Base-by-base conservation (phyloP, 1,140 invertebrate species). In the Rhagoletis zephyria region DNA sequence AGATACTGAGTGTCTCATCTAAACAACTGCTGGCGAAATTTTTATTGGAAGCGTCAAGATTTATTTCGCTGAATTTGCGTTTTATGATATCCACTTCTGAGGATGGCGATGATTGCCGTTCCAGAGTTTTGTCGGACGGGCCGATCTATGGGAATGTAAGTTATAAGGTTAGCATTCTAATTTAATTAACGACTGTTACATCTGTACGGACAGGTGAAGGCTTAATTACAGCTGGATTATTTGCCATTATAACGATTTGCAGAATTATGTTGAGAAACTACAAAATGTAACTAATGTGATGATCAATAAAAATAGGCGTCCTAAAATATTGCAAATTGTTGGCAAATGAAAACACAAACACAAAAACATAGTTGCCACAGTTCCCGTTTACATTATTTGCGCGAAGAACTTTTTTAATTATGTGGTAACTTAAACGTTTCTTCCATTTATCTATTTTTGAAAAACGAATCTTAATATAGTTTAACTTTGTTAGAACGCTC, bases 1-100 rank as follows among this genome's bases (percentile, higher is more conserved):
- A 81, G 19, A 81, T 48, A 56, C 74, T 81, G 74, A 81, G 74
- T 56, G 74, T 56, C 45, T 51, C 48, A 81, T 81, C 56, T 81
- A 81, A 48, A 48, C 12, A 81, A 19, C 48, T 81, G n/a, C 12
- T 56, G 19, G 6, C 3, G 45, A 48, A 77, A 48, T 81, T 56
- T 4, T 16, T 7, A 6, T 81, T 48, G n/a, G 74, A 56, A 3
- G 74, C 74, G 19, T 81, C 74, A 81, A 81, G 14, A 81, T 81
- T 81, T 56, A 81, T 81, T 56, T 7, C 12, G 6, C 7, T 14
- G 4, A 81, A 56, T 1, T 45, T 7, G n/a, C 56, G 16, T 81
- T 81, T 51, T 19, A 81, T 10, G n/a, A 19, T 19, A 7, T 81
- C 48, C 45, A 81, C 1, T 19, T 81, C 48, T 59, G 48, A 3